A percentile compares a stretch with the other conserved stretches of the same genome.
These are phyloP conservation scores for Brachypalpus laphriformis DNA, from an alignment of 2,888 invertebrate species.

Conservation along the genomic window DNA sequence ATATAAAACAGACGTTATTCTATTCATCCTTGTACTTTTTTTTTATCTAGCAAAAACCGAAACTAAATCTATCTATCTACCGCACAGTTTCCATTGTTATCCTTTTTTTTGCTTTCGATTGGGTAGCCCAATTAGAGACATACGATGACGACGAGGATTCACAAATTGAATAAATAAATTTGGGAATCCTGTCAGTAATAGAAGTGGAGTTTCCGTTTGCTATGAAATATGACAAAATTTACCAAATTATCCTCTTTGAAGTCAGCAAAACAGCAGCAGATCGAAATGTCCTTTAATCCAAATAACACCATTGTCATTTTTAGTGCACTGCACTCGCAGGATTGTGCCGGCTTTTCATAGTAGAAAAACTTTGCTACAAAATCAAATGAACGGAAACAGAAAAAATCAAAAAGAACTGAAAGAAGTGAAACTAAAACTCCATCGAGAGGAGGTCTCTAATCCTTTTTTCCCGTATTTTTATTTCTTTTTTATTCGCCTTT, in stretches of 20 bases:
- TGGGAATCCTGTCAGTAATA: constrained; percentile 16
- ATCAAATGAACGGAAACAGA: constrained; percentile 27
- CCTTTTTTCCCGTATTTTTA: constrained; percentile 42
- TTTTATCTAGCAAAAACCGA: background rate
- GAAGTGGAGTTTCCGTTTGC: background rate
- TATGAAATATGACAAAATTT: constrained; percentile 16
- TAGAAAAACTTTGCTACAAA: constrained; percentile 1
- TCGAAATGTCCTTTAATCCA: constrained; percentile 43
- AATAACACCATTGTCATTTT: constrained; percentile 26
- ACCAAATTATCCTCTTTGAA: constrained; percentile 30
- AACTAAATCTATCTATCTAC: constrained; percentile 30
- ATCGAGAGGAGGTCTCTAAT: constrained; percentile 70
- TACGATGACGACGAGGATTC: background rate
- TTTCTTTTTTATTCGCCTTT: constrained; percentile 28
- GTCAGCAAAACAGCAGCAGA: background rate
- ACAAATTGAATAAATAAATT: constrained; percentile 34
- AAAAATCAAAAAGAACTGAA: constrained; percentile 3
- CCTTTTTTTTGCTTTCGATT: background rate
- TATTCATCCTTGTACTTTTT: constrained; percentile 26
- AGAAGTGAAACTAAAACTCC: constrained; percentile 57
- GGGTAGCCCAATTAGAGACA: constrained; percentile 33
- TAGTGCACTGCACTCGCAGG: constrained; percentile 15
- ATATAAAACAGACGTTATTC: constrained; percentile 57
- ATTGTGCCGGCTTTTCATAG: constrained; percentile 51
- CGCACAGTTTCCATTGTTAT: constrained; percentile 13